Evolutionary conservation across 2,888 invertebrate genomes (phyloP), one percentile per base, ranked within the genome.

Genomic region (Philonicus albiceps): DNA sequence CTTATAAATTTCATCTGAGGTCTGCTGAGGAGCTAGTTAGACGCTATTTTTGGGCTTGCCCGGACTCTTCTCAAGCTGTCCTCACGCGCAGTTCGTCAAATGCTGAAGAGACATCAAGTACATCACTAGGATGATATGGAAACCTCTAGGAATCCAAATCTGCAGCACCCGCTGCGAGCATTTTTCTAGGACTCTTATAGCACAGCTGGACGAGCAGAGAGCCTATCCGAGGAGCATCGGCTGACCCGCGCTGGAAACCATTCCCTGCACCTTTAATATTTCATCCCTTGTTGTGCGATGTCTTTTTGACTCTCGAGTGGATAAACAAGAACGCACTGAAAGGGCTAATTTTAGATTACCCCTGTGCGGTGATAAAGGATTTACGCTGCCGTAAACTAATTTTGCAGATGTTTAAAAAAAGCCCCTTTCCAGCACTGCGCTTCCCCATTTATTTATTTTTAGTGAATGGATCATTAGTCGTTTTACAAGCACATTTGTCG

Each of bases 221-320:
- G 73, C 72, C 73, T 72, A 74, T 86, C 85, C 75, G 49, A 88
- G 87, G 88, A 88, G 88, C 87, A 86, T 87, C 87, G 86, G 74
- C 85, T 74, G 81, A 86, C 86, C 86, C 85, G 85, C 84, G 86
- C 87, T 80, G 85, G 88, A 88, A 87, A 86, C 88, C 64, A 88
- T 7, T 27, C 73, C 87, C 88, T 86, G 87, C 86, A 86, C 87
- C 84, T 80, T 73, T 80, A 75, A 85, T 88, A 88, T 86, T 86
- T 88, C 88, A 88, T 88, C 88, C 88, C 88, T 74, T 19, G 73
- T 83, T 86, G 84, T 3, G 40, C 49, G 86, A 76, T 87, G 87
- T 88, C 88, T 86, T 88, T 86, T 89, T 89, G 88, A 89, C 88
- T 88, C 86, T 88, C 88, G 86, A 89, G 89, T 89, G 88, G 89